Evolutionary conservation across 2,888 invertebrate species (phyloP), one percentile per base, ranked within the genome.

Genomic region (Mechanitis messenoides): DNA sequence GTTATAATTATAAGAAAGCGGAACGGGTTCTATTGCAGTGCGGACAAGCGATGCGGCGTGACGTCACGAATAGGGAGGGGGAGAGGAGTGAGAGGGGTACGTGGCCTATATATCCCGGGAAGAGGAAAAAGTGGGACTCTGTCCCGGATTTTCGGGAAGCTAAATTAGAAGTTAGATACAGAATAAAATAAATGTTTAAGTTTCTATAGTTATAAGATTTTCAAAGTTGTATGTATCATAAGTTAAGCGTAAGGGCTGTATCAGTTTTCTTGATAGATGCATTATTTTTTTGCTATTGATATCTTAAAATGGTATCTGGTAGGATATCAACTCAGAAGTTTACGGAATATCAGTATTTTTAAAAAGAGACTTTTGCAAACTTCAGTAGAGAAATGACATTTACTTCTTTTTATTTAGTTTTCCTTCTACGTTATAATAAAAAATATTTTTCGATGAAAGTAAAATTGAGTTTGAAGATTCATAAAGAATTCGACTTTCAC

Each of bases 51-150:
- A 65, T 72, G 71, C 72, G 68, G 66, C 62, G 70, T 74, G 73
- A 75, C 76, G 74, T 74, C 75, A 74, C 55, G 42, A 63, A 63
- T 63, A 57, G 65, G 62, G 66, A 68, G 65, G 67, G 60, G 56
- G 54, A 64, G 53, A 60, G 65, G 54, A 61, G 61, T 66, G 62
- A 58, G 59, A 56, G 65, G 63, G 66, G 61, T 65, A 67, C 71
- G 68, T 75, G 79, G 71, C 79, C 80, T 80, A 78, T 79, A 75
- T 79, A 73, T 71, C 70, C 69, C 63, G 60, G 72, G 69, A 70
- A 74, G 73, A 73, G 63, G 67, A 69, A 73, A 72, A 72, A 71
- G 63, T 66, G 66, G 70, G 68, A 65, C 71, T 69, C 63, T 59
- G 70, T 64, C 71, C 71, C 72, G 73, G 68, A 71, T 73, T 71